Evolutionary conservation across 1,140 invertebrate genomes (phyloP), one percentile per base, ranked within the genome.

Genomic region (Dreissena rostriformis): DNA sequence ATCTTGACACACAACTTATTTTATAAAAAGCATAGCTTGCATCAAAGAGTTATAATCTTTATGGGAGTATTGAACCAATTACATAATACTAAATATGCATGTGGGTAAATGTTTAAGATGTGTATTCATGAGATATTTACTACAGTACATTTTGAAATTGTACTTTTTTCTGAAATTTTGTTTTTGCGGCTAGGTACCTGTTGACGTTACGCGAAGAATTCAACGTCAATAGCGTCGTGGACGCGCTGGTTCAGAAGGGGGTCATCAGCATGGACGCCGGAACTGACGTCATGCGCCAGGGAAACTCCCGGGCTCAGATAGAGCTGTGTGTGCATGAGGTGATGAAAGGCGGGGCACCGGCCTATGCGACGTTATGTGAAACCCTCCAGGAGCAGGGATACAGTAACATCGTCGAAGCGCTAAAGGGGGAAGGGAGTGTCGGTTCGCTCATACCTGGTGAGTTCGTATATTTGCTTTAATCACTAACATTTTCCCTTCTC

Each of bases 311-410:
- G 28, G 82, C 82, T 12, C 82, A 78, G 67, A 77, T 84, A 7
- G 82, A 84, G 49, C 53, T 84, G 19, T 84, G 82, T 53, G 74
- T 84, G 15, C 74, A 84, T 14, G 74, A 78, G 63, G 82, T 84
- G 15, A 84, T 77, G 82, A 78, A 77, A 63, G 75, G 74, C 22
- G 74, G 82, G n/a, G 28, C 66, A 17, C 66, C 52, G 6, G 74
- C 82, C n/a, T 84, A 77, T 39, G 61, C 73, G 29, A 19, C 65
- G 15, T 55, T 84, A 0, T 84, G 82, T 29, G 82, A 84, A 12
- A 78, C 74, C 6, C 51, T 84, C 26, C 82, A 78, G 53, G 82
- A 84, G 28, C 74, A 68, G 19, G 82, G 82, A 19, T 84, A 84
- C 57, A 77, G 19, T 55, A 84, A 73, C 66, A 77, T 84, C 49